phyloP scores from a whole-genome alignment of 2,797 vertebrate species.

The Loris lydekkerianus region DNA sequence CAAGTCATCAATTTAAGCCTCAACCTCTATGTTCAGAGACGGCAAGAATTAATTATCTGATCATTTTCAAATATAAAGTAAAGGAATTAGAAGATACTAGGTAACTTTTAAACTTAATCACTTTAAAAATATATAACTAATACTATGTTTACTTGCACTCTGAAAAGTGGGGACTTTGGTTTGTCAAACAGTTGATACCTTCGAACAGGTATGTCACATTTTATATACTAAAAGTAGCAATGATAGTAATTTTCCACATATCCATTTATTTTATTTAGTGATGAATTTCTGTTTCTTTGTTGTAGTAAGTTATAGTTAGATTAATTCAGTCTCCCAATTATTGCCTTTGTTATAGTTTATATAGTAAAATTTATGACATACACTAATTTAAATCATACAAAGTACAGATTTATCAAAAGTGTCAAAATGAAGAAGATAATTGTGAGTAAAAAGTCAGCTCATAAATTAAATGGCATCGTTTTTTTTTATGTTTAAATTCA shows the following conservation, averaged over 20 bases:
- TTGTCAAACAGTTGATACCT: constrained; percentile 41
- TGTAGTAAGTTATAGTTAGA: constrained; percentile 60
- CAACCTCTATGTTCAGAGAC: not conserved
- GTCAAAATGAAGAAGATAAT: constrained; percentile 33
- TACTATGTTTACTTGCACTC: not conserved
- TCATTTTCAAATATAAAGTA: not conserved
- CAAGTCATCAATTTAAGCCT: constrained; percentile 38
- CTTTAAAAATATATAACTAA: constrained; percentile 19
- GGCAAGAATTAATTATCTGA: not conserved
- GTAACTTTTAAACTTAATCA: constrained; percentile 24
- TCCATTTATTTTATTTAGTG: constrained; percentile 23
- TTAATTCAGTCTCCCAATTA: constrained; percentile 40
- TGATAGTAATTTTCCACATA: constrained; percentile 38
- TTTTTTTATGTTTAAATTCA: constrained; percentile 67
- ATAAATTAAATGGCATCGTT: constrained; percentile 30
- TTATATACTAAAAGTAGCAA: constrained; percentile 19
- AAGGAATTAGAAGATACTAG: not conserved
- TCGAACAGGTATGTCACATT: constrained; percentile 15
- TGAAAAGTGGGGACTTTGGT: not conserved
- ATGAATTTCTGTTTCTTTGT: constrained; percentile 56
- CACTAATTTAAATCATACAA: constrained; percentile 58
- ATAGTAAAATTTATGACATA: constrained; percentile 1
- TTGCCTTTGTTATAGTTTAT: not conserved
- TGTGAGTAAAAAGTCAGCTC: constrained; percentile 39
- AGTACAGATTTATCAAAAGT: constrained; percentile 46